Base-by-base conservation (phyloP, 2,113 vertebrate species). In the Sander vitreus region DNA sequence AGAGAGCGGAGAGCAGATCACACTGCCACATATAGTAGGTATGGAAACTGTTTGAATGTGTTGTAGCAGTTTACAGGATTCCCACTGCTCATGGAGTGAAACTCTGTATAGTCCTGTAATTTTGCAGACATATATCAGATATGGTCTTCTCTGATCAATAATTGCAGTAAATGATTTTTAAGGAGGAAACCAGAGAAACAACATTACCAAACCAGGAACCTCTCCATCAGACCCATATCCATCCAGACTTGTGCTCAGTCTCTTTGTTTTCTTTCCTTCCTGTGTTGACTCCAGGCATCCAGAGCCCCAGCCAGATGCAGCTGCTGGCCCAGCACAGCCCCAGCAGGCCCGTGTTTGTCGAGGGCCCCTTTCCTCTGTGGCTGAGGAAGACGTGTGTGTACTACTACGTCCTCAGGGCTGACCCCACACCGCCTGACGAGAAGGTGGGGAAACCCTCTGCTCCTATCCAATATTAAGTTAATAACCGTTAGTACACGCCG, bases 351-450 rank as follows among this genome's bases (percentile, higher is more conserved):
- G 80, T 99, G 77, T 97, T 97, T 6, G 96, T 98, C 0, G 97
- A 98, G 87, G 97, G 97, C 0, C 97, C 97, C 0, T 97, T 96
- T 80, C 96, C 95, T 0, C 91, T 98, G 75, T 99, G 97, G 97
- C 95, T 99, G 13, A 96, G 91, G 19, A 89, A 92, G 58, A 96
- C 91, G 0, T 97, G 95, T 45, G 93, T 97, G 9, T 83, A 95
- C 57, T 99, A 98, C 90, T 97, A 97, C 19, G 57, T 97, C 48
- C 95, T 99, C 53, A 91, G 96, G 72, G 97, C 97, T 0, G 97
- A 99, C 78, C 94, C 95, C 12, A 54, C 86, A 0, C 95, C 96
- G 0, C 92, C 85, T 0, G 87, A 95, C 0, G 91, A 96, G 58
- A 88, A 90, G 96, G 97, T 97, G 68, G 23, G 78, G 2, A 36